Evolutionary conservation across 1,140 invertebrate genomes (phyloP), one percentile per base, ranked within the genome.

Genomic region (Teleopsis dalmanni): DNA sequence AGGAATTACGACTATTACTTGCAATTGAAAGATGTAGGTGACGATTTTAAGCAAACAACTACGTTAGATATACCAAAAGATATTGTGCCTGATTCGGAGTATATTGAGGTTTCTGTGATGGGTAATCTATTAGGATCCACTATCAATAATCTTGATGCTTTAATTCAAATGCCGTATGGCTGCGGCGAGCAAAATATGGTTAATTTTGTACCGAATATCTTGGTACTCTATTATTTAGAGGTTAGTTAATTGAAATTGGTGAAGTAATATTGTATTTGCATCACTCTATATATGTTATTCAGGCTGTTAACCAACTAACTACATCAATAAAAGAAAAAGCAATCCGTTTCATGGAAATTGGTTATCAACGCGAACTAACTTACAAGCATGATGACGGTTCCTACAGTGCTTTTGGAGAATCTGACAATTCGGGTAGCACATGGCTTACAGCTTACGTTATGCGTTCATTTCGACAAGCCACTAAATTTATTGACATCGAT

Each of bases 101-200:
- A 74, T 27, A 73, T 90, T 8, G 81, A 84, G 71, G 77, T 88
- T 26, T 82, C 84, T 22, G 77, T 80, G 34, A 80, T 88, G 31
- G 84, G 84, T 25, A 85, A 89, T 70, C 78, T 90, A 34, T 65
- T 91, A 18, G 87, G 85, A 2, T 79, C 85, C 2, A 81, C 81
- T 34, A 79, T 91, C 9, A 78, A 79, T 23, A 86, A 90, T 65
- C 65, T 90, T 19, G 82, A 84, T 23, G 78, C 80, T 47, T 71
- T 96, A 11, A 77, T 95, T 8, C 76, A 77, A 59, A 80, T 94
- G 76, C 91, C 93, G 5, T 87, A 81, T 56, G 91, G 90, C 4
- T 96, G 93, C 71, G 91, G 91, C 14, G 92, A 96, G 75, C 93
- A 96, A 68, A 96, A 95, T 60, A 91, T 96, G 85, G 72, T 93